phyloP scores from a whole-genome alignment of 2,888 invertebrate species.

The Sphaerophoria rueppellii region DNA sequence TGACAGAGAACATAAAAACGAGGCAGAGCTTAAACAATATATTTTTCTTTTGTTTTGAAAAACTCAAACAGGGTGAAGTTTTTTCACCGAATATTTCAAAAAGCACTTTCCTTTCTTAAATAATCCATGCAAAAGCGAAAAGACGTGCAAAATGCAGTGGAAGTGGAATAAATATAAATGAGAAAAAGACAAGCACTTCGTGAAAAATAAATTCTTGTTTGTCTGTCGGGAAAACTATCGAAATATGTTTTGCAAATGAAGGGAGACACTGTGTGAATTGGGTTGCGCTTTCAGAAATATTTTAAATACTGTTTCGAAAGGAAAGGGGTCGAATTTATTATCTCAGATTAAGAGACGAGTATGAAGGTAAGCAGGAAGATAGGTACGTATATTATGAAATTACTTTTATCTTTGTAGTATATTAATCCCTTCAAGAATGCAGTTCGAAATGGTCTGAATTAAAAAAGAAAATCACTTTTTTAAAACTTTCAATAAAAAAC shows the following conservation, averaged over 20 bases:
- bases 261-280: neutral
- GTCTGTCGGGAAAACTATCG: neutral
- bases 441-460: no score
- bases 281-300: no score
- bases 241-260: neutral
- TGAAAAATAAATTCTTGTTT: constrained; percentile 1
- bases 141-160: neutral
- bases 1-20: neutral
- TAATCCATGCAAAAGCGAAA: constrained; percentile 34
- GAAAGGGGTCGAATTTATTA: no score
- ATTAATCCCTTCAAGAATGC: no score
- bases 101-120: constrained; percentile 25
- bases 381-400: no score
- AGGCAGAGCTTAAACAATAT: constrained; percentile 9
- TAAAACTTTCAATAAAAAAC: no score
- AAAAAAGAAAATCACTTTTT: no score
- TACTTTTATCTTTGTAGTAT: no score
- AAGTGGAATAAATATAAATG: constrained; percentile 17
- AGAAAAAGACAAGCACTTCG: neutral
- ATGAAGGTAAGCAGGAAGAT: no score
- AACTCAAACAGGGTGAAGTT: constrained; percentile 6
- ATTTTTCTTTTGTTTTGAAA: neutral
- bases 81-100: constrained; percentile 24
- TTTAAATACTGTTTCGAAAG: no score
- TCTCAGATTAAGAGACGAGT: no score